phyloP scores from a whole-genome alignment of 53 echinoderm and acorn worm genomes.

The Arbacia lixula region DNA sequence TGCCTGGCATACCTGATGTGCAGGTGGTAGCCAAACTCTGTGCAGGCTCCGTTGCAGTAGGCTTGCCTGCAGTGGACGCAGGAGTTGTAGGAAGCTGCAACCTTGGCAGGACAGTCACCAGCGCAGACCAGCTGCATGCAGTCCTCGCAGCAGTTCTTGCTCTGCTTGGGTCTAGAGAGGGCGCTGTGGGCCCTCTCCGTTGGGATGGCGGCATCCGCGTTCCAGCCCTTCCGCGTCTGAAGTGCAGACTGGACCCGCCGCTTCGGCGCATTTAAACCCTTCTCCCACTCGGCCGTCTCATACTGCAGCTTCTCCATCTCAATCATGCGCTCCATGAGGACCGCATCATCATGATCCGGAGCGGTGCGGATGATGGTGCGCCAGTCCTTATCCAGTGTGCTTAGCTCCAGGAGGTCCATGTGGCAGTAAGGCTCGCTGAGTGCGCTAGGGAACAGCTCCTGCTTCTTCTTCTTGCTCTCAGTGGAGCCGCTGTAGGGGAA shows the following conservation, averaged over 20 bases:
- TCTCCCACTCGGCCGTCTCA: conserved; percentile 82
- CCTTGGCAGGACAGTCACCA: conserved; percentile 76
- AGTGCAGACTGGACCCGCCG: conserved; percentile 65
- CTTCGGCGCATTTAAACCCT: conserved; percentile 43
- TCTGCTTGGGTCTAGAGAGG: conserved; percentile 58
- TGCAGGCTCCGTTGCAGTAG: conserved; percentile 82
- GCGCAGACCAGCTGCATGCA: conserved; percentile 79
- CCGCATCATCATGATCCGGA: conserved; percentile 71
- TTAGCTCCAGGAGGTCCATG: conserved; percentile 87
- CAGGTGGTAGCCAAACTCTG: conserved; percentile 88
- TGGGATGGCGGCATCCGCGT: conserved; percentile 71
- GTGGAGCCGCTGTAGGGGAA: conserved; percentile 72
- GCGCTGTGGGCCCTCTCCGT: conserved; percentile 89
- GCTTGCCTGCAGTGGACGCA: conserved; percentile 77
- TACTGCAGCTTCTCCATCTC: conserved; percentile 90
- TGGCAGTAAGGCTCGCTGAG: conserved; percentile 87
- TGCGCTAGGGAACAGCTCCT: conserved; percentile 73
- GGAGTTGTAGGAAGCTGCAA: conserved; percentile 31
- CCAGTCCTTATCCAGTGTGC: conserved; percentile 85
- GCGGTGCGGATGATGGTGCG: conserved; percentile 68
- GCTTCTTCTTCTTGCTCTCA: conserved; percentile 67
- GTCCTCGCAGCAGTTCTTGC: conserved; percentile 76
- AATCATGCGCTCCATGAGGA: conserved; percentile 88
- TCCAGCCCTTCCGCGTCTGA: conserved; percentile 89
- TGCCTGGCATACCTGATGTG: conserved; percentile 71